Percentiles rank a stretch among this genome's conserved stretches.
phyloP scores from a whole-genome alignment of 2,113 vertebrate species.

The Myotis brandtii region DNA sequence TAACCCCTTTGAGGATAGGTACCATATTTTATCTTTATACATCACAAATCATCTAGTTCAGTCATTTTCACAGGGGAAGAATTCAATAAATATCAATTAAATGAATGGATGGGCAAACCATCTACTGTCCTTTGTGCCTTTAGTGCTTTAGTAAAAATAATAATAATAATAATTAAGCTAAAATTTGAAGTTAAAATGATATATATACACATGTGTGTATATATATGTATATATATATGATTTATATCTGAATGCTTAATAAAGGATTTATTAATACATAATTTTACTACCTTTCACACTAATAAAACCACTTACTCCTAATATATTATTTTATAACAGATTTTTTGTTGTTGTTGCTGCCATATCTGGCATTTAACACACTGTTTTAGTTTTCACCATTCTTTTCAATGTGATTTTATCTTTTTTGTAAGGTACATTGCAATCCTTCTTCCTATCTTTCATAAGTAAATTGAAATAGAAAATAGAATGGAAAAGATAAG shows the following conservation, averaged over 20 bases:
- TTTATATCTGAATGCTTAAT: background rate
- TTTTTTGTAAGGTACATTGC: conserved; percentile 7
- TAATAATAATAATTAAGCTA: background rate
- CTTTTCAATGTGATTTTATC: background rate
- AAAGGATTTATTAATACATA: conserved; percentile 23
- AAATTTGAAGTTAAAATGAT: conserved; percentile 33
- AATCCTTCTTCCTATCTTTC: conserved; percentile 42
- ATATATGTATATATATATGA: background rate
- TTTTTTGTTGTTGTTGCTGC: conserved; percentile 3
- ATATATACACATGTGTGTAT: background rate
- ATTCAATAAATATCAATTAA: background rate
- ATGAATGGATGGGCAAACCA: background rate
- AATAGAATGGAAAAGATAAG: conserved; percentile 51
- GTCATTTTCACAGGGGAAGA: background rate
- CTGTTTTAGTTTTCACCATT: background rate
- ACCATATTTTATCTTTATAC: background rate
- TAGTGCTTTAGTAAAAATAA: background rate
- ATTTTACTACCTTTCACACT: background rate
- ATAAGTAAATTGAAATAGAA: conserved; percentile 37
- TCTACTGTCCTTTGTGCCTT: background rate
- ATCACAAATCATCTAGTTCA: background rate
- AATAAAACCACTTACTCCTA: background rate
- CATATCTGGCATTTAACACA: background rate
- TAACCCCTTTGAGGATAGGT: background rate
- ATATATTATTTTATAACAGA: background rate